phyloP scores from a whole-genome alignment of 2,113 vertebrate species.

The Falco punctatus region DNA sequence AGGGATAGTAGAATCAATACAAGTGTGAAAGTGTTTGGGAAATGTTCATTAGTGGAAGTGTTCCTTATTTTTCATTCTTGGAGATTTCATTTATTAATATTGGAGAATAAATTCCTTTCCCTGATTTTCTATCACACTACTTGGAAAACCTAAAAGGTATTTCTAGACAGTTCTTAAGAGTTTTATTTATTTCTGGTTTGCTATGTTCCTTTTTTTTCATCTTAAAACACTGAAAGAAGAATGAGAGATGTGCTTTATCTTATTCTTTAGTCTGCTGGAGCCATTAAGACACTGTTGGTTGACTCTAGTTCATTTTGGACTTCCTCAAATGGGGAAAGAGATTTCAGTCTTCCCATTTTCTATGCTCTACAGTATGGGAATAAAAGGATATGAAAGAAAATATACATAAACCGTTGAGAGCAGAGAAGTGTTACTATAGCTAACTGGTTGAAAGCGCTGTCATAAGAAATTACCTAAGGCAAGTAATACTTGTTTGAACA shows the following conservation, averaged over 20 bases:
- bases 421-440: neutral
- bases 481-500: neutral
- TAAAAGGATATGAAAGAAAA: neutral
- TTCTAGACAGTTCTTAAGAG: neutral
- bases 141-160: neutral
- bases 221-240: neutral
- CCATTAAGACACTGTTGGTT: neutral
- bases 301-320: neutral
- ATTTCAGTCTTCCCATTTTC: neutral
- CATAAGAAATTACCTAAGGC: neutral
- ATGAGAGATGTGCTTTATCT: neutral
- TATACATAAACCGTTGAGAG: neutral
- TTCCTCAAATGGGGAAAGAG: neutral
- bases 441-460: neutral
- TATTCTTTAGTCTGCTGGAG: neutral
- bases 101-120: neutral
- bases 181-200: neutral
- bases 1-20: neutral
- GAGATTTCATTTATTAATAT: neutral
- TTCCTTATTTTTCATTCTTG: neutral
- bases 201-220: rapidly evolving
- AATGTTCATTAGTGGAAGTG: neutral
- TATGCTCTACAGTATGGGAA: neutral
- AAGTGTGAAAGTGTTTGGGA: neutral
- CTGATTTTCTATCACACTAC: neutral